Conservation (phyloP, 2,797 vertebrate species). For the Chelon labrosus region DNA sequence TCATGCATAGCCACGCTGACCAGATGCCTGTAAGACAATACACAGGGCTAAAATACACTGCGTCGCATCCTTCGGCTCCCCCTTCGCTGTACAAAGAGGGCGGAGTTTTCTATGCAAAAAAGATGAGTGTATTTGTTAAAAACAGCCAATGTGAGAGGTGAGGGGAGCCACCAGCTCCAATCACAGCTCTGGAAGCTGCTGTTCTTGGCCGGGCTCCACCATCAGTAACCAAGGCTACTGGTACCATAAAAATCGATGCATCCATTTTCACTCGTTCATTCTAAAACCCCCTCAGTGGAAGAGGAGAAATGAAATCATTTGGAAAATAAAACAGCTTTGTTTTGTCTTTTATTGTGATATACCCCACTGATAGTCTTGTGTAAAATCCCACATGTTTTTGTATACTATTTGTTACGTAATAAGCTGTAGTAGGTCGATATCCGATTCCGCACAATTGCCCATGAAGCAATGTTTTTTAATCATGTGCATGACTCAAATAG, state of each 20-base stretch:
- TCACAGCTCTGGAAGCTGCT: conserved; percentile 56
- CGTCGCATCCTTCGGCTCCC: accelerated
- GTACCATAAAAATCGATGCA: conserved; percentile 41
- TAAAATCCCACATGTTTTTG: not conserved
- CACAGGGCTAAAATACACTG: not conserved
- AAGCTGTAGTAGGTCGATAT: not conserved
- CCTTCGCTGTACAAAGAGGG: conserved; percentile 31
- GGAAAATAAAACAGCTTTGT: too few relatives aligned
- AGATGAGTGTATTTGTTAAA: conserved; percentile 62
- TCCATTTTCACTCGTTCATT: conserved; percentile 33
- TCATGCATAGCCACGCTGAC: not conserved
- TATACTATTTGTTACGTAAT: not conserved
- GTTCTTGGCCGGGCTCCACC: conserved; percentile 60
- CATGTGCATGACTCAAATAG: too few relatives aligned
- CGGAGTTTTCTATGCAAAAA: conserved; percentile 71
- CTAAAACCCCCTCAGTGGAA: not conserved
- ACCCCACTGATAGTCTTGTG: not conserved
- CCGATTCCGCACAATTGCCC: too few relatives aligned
- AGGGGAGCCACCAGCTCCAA: conserved; percentile 64
- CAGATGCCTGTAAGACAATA: conserved; percentile 46
- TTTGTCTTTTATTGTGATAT: too few relatives aligned
- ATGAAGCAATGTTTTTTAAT: too few relatives aligned
- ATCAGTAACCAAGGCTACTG: conserved; percentile 74
- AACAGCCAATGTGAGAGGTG: conserved; percentile 69
- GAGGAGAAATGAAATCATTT: not conserved